These are phyloP conservation scores for Phrynocephalus vlangalii DNA, from an alignment of 2,797 vertebrate genomes.

Conservation along the genomic window DNA sequence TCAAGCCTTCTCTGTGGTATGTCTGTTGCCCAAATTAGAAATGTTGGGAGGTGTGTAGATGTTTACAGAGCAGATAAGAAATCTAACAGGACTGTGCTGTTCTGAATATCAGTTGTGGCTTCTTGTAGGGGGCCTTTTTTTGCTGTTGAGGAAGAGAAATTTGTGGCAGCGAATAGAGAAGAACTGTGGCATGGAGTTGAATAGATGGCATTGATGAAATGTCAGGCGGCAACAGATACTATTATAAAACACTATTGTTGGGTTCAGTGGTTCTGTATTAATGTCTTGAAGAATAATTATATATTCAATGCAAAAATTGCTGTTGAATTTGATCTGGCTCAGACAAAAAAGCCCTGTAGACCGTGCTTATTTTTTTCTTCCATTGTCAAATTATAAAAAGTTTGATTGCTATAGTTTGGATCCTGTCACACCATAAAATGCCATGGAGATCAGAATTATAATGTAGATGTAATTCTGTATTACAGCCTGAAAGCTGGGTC, in stretches of 20 bases:
- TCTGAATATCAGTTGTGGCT: conserved; percentile 22
- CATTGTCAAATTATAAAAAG: no score
- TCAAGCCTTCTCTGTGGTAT: conserved; percentile 55
- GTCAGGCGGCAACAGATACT: conserved; percentile 3
- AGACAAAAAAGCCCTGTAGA: not conserved
- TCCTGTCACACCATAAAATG: no score
- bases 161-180: conserved; percentile 31
- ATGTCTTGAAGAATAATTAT: conserved; percentile 7
- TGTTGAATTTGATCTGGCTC: not conserved
- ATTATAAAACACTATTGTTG: conserved; percentile 18
- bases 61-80: conserved; percentile 54
- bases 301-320: conserved; percentile 3
- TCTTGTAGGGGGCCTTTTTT: not conserved
- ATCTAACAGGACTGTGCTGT: not conserved
- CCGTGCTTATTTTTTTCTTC: not conserved
- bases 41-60: conserved; percentile 13
- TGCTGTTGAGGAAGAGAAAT: conserved; percentile 26
- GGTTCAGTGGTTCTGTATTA: not conserved
- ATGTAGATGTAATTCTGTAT: not conserved
- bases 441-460: not conserved
- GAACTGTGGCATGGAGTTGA: conserved; percentile 1
- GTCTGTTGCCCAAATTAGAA: conserved; percentile 56
- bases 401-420: not conserved
- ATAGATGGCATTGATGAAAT: conserved; percentile 1
- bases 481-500: no score